Base-by-base conservation (phyloP, 2,888 invertebrate species). In the Seira musarum region DNA sequence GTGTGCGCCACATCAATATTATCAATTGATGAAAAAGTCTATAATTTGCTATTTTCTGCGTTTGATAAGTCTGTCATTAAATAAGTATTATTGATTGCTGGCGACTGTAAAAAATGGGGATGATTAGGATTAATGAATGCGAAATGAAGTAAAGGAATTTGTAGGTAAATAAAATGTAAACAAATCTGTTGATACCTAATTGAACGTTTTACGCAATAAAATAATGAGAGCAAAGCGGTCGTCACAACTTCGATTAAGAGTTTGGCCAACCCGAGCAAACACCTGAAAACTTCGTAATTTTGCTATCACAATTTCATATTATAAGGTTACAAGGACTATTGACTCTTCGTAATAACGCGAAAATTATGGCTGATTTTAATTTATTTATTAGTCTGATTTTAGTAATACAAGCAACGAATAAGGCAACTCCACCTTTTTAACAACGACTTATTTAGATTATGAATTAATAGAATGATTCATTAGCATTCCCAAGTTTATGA, bases 31-130 rank as follows among this genome's bases (percentile, higher is more conserved):
- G 10, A 57, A 24, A 64, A 64, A 72, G 72, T 72, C 64, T 72
- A 72, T 72, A 72, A 72, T 72, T 72, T 72, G 72, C 72, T 64
- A 64, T 64, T 64, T 72, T 72, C 72, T 46, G 40, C 64, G 24
- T 72, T n/a, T n/a, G n/a, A 49, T 63, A 64, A 46, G 21, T n/a
- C 64, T 64, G 64, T 72, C 53, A 72, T 72, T 35, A 57, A 57
- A 57, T 15, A n/a, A n/a, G n/a, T n/a, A n/a, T n/a, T n/a, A n/a
- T n/a, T n/a, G n/a, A n/a, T n/a, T n/a, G n/a, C n/a, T n/a, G n/a
- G n/a, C n/a, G n/a, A n/a, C n/a, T n/a, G n/a, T n/a, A n/a, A n/a
- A n/a, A n/a, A n/a, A n/a, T n/a, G n/a, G n/a, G n/a, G n/a, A n/a
- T n/a, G n/a, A n/a, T n/a, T n/a, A n/a, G n/a, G n/a, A n/a, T n/a